Evolutionary conservation across 2,888 invertebrate species (phyloP), one percentile per base, ranked within the genome.

Genomic region (Hypsopygia costalis): DNA sequence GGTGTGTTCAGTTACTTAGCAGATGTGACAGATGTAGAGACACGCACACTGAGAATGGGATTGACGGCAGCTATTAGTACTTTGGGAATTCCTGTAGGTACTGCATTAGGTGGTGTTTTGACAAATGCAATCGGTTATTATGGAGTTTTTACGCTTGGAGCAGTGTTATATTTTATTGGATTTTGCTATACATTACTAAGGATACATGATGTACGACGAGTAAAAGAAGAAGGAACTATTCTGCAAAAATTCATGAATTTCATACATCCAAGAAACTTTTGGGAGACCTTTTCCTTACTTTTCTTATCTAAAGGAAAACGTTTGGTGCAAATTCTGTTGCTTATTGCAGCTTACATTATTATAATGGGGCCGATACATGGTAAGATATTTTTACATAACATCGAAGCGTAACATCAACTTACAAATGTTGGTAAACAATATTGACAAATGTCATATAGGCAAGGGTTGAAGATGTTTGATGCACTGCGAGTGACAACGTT

Each of bases 1-100:
- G 91, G 91, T 1, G 78, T 91, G 33, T 90, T 91, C 63, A 91
- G 91, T 49, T 92, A 91, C 51, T 80, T 93, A 4, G 90, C 92
- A 11, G 91, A 92, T 51, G 83, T 91, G 6, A 91, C 92, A 29
- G 80, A 90, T 0, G 41, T 90, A 11, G 91, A 92, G 52, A 85
- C 90, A 49, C 80, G 92, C 16, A 93, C 92, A 1, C 82, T 92
- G 34, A 78, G 92, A 55, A 82, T 92, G 33, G 93, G 92, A 8
- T 60, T 92, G n/a, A 83, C 92, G 8, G 90, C 88, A 37, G 75
- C 90, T 3, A 86, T 91, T 43, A 83, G 85, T 12, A 88, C 89
- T 1, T 53, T 91, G 12, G 86, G 87, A 11, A 57, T 90, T 22
- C 90, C 90, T 9, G 56, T 90, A 11, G 91, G 90, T 6, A 79